Conservation (phyloP, 2,113 vertebrate species). For the Brachypodius melanocephalos region DNA sequence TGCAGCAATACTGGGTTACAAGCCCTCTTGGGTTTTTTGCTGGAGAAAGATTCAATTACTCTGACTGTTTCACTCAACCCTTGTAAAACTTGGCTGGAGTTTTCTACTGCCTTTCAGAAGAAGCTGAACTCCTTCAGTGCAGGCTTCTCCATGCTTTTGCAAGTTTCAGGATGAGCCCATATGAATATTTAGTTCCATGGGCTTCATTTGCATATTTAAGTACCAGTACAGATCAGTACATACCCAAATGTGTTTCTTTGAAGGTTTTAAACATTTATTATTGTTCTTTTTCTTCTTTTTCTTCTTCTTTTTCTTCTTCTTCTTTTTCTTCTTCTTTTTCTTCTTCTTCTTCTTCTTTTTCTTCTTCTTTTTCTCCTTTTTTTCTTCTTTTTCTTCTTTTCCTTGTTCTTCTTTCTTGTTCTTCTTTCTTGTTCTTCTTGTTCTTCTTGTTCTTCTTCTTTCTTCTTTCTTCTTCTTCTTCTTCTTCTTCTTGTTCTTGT, state of each 20-base stretch:
- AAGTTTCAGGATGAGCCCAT: background rate
- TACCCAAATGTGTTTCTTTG: background rate
- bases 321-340: too few species aligned
- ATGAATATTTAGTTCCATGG: background rate
- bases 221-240: background rate
- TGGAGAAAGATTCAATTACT: background rate
- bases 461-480: too few species aligned
- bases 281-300: background rate
- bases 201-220: background rate
- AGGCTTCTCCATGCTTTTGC: background rate
- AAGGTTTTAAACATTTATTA: background rate
- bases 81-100: background rate
- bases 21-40: background rate
- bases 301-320: too few species aligned
- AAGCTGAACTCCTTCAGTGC: background rate
- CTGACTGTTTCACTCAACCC: background rate
- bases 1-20: background rate
- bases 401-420: background rate
- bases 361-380: too few species aligned
- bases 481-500: too few species aligned
- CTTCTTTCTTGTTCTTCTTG: too few species aligned
- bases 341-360: too few species aligned
- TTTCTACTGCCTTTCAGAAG: background rate
- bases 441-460: background rate
- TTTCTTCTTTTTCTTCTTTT: too few species aligned